These are phyloP conservation scores for Drosophila arawakana DNA, from an alignment of 1,140 invertebrate species.

Conservation along the genomic window DNA sequence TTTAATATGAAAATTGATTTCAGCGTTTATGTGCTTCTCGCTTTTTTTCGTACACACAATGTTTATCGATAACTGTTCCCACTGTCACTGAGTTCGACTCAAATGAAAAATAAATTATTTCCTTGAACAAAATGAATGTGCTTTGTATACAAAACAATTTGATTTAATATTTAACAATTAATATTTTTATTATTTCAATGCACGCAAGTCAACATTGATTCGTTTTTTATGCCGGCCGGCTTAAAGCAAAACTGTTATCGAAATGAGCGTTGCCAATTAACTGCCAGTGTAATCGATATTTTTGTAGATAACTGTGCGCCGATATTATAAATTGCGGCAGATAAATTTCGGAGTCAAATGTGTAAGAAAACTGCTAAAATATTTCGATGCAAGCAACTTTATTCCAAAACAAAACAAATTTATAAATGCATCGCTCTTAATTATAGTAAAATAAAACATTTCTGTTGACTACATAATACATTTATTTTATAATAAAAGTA, in stretches of 20 bases:
- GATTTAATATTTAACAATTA: neutral
- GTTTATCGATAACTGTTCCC: neutral
- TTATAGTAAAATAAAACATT: too few relatives aligned
- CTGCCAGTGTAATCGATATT: neutral
- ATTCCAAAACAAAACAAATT: too few relatives aligned
- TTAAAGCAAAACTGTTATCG: neutral
- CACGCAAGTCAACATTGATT: slow-evolving; percentile 33
- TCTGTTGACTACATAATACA: too few relatives aligned
- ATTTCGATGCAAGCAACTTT: too few relatives aligned
- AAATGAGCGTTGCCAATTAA: neutral
- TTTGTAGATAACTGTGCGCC: too few relatives aligned
- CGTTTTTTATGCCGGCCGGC: neutral
- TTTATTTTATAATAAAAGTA: too few relatives aligned
- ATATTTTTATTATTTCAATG: neutral
- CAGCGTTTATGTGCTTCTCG: neutral
- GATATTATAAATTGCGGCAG: neutral
- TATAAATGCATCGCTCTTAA: too few relatives aligned
- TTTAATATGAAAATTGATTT: neutral
- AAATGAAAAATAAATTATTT: neutral
- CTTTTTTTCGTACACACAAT: neutral
- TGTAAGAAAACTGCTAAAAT: too few relatives aligned
- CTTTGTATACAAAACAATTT: neutral
- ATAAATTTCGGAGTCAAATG: too few relatives aligned
- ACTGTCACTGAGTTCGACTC: neutral
- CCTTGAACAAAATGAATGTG: neutral